These are phyloP conservation scores for Plemyria rubiginata DNA, from an alignment of 2,888 invertebrate genomes.

Conservation along the genomic window DNA sequence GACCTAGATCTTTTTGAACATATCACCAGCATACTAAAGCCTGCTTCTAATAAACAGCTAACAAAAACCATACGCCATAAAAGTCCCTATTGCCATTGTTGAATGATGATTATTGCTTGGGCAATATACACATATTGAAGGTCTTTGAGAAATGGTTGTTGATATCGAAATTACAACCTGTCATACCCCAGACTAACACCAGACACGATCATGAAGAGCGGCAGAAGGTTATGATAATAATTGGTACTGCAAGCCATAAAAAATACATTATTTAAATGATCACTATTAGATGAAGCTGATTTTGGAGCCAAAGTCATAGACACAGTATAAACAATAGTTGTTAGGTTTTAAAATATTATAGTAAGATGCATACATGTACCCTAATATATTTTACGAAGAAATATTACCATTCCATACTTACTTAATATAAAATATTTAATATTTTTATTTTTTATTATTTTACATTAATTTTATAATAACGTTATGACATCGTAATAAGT, in stretches of 20 bases:
- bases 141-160: slow-evolving; percentile 52
- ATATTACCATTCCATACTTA: no score
- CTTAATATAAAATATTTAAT: no score
- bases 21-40: slow-evolving; percentile 54
- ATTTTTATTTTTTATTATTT: no score
- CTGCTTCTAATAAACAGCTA: slow-evolving; percentile 44
- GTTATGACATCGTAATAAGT: no score
- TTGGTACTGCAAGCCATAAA: slow-evolving; percentile 53
- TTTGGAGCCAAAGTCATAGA: slow-evolving; percentile 2
- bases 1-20: slow-evolving; percentile 79
- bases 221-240: slow-evolving; percentile 72
- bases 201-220: slow-evolving; percentile 73
- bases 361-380: no score
- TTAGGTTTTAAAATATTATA: no score
- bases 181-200: slow-evolving; percentile 76
- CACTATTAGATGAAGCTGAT: slow-evolving; percentile 21
- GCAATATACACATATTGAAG: slow-evolving; percentile 40
- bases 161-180: slow-evolving; percentile 78
- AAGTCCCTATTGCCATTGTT: slow-evolving; percentile 34
- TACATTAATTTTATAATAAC: no score
- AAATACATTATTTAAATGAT: slow-evolving; percentile 35
- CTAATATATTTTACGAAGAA: no score
- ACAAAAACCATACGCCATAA: slow-evolving; percentile 42
- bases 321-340: not conserved
- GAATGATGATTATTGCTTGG: slow-evolving; percentile 49